Conservation (phyloP, 2,797 vertebrate species). For the Chelon auratus region DNA sequence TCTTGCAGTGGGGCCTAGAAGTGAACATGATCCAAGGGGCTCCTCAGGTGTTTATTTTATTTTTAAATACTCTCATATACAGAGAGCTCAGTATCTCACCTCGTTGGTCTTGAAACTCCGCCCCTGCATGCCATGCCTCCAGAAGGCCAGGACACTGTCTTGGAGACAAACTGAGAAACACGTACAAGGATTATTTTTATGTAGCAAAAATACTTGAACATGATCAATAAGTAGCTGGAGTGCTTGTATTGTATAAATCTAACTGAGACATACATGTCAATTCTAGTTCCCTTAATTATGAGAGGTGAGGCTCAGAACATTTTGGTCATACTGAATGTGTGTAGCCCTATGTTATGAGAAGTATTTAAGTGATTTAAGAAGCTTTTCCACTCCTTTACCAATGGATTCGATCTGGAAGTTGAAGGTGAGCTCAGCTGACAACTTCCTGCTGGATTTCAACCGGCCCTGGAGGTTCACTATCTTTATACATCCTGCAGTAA, state of each 20-base stretch:
- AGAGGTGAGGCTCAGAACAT: neutral
- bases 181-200: neutral
- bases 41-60: no score
- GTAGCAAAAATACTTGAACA: neutral
- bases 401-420: constrained; percentile 96
- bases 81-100: constrained; percentile 72
- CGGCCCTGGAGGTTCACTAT: constrained; percentile 95
- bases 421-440: constrained; percentile 94
- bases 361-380: neutral
- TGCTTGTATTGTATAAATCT: neutral
- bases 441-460: constrained; percentile 94
- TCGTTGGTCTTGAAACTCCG: constrained; percentile 98
- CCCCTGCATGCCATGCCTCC: constrained; percentile 99
- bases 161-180: constrained; percentile 92
- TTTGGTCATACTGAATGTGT: neutral
- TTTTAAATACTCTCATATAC: no score
- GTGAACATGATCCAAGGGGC: neutral
- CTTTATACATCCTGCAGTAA: constrained; percentile 91
- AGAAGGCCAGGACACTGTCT: constrained; percentile 98
- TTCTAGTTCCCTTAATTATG: neutral
- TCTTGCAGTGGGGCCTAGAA: neutral
- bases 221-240: no score
- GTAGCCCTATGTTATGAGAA: no score
- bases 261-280: neutral
- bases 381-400: constrained; percentile 78